Evolutionary conservation across 2,113 vertebrate species (phyloP), one percentile per base, ranked within the genome.

Genomic region (Archilochus colubris): DNA sequence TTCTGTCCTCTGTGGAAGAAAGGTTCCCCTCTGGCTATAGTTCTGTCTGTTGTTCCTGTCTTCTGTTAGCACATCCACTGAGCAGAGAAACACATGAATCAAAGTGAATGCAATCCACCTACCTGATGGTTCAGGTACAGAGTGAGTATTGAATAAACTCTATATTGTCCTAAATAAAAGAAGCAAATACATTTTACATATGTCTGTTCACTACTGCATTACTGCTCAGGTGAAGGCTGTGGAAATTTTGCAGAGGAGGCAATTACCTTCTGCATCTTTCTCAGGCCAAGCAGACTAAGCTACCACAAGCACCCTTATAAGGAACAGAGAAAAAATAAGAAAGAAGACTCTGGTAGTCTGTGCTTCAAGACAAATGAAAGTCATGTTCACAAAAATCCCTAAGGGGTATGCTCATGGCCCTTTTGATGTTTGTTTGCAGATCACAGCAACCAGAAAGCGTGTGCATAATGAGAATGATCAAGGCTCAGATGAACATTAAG

Each of bases 361-460:
- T 19, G 30, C 10, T 81, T 88, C 23, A 53, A 82, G 50, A 57
- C 23, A 51, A 76, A 76, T 79, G 7, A 22, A 86, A 86, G n/a
- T 61, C 21, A 44, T 22, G 12, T 82, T 82, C 27, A 53, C 24
- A 63, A 76, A 76, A 89, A 85, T 82, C 51, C 75, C 68, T 33
- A n/a, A 95, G 50, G 76, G 78, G 31, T 85, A 22, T 51, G 67
- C 57, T 90, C 57, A 80, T 82, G 79, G 51, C 58, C 83, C 72
- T 91, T 94, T 94, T 94, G 96, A 95, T 89, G 93, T 84, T 94
- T 92, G 31, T 77, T 94, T 89, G 93, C 88, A 96, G 59, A 96
- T 95, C 93, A 93, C 18, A 90, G 79, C 50, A 77, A 61, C 58
- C 40, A 96, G 73, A 92, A 96, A 90, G 93, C 92, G 81, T 50